phyloP scores from a whole-genome alignment of 2,113 vertebrate species.

The Leucopsar rothschildi region DNA sequence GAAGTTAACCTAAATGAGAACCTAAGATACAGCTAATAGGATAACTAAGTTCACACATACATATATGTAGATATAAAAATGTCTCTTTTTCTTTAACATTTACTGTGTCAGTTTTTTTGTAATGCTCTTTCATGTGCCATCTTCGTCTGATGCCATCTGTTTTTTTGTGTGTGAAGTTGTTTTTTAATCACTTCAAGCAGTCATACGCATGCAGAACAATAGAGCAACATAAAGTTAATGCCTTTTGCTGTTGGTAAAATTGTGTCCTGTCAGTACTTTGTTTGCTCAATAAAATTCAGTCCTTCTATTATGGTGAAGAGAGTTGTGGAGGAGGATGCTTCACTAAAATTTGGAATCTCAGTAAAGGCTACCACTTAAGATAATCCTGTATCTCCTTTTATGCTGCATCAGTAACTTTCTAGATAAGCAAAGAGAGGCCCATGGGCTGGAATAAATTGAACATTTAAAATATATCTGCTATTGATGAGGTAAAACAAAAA shows the following conservation, averaged over 20 bases:
- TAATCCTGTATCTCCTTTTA: background rate
- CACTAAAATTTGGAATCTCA: background rate
- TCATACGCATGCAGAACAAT: background rate
- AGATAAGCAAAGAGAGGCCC: background rate
- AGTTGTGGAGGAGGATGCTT: background rate
- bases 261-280: background rate
- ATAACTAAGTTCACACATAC: background rate
- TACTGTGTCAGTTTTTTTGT: background rate
- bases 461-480: background rate
- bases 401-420: background rate
- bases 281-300: background rate
- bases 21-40: background rate
- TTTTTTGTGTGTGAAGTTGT: background rate
- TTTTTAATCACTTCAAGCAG: slow-evolving; percentile 18
- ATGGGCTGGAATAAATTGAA: background rate
- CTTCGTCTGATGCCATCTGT: slow-evolving; percentile 1
- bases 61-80: background rate
- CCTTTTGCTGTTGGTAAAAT: background rate
- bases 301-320: background rate
- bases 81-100: background rate
- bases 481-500: background rate
- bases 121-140: background rate
- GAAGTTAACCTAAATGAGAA: background rate
- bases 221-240: background rate
- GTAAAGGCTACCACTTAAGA: background rate